A percentile compares a stretch with the other conserved stretches of the same genome.
These are phyloP conservation scores for Acanthosepion esculentum DNA, from an alignment of 2,888 invertebrate genomes.

Conservation along the genomic window DNA sequence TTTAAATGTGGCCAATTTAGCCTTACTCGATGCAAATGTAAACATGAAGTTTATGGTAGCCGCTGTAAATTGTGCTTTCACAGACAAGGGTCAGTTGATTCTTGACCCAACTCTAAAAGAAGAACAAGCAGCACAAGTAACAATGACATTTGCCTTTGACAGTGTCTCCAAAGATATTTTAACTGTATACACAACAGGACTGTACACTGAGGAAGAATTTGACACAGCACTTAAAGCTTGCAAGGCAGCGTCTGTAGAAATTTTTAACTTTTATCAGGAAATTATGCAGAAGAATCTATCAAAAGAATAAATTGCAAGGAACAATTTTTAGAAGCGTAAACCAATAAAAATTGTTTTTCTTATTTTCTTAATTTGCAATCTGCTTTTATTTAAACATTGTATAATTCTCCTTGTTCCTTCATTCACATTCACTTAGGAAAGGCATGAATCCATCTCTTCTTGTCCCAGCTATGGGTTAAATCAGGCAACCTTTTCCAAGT, in stretches of 20 bases:
- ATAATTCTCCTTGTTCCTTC: no score
- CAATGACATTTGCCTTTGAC: conserved; percentile 69
- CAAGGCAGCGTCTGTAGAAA: conserved; percentile 59
- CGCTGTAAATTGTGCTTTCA: conserved; percentile 84
- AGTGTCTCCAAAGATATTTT: conserved; percentile 65
- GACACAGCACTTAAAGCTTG: conserved; percentile 61
- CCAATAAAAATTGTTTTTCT: neutral
- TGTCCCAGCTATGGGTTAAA: no score
- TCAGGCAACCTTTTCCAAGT: no score
- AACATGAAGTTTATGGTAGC: conserved; percentile 88
- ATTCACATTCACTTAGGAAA: no score
- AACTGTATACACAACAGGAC: conserved; percentile 63
- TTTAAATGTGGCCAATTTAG: conserved; percentile 88
- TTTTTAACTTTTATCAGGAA: conserved; percentile 69
- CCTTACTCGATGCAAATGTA: conserved; percentile 87
- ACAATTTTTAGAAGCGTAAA: conserved; percentile 57
- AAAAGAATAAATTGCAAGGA: conserved; percentile 51
- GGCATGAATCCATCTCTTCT: no score
- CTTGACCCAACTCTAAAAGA: conserved; percentile 80
- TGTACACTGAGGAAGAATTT: conserved; percentile 65
- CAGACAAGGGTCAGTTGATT: conserved; percentile 78
- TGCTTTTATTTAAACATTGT: neutral
- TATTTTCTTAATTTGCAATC: conserved; percentile 38
- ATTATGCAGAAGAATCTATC: conserved; percentile 66
- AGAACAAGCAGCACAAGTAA: conserved; percentile 70